phyloP scores from a whole-genome alignment of 2,888 invertebrate species.

The Neelides folsomi region DNA sequence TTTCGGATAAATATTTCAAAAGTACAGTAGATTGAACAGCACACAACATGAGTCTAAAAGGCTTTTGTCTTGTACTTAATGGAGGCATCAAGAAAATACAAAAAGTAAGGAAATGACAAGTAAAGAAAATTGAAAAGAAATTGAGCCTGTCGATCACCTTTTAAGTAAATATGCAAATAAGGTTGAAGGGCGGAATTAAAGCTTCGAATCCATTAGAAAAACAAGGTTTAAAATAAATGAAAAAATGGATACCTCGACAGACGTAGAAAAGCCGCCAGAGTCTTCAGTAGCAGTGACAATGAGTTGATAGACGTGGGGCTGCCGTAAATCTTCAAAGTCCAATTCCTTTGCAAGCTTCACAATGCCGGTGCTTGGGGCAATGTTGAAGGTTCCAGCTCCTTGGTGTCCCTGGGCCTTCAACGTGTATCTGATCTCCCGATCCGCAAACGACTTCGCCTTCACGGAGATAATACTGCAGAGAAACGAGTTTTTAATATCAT shows the following conservation, averaged over 20 bases:
- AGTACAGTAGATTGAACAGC: too few species aligned
- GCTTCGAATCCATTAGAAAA: too few species aligned
- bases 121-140: too few species aligned
- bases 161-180: too few species aligned
- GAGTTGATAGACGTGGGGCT: slow-evolving; percentile 84
- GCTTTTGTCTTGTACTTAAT: too few species aligned
- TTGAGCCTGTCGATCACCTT: too few species aligned
- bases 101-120: too few species aligned
- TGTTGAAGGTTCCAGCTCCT: slow-evolving; percentile 88
- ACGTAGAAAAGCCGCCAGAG: slow-evolving; percentile 90
- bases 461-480: slow-evolving; percentile 79
- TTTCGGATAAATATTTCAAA: too few species aligned
- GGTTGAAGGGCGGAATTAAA: too few species aligned
- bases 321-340: slow-evolving; percentile 90
- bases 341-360: slow-evolving; percentile 89
- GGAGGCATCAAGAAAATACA: too few species aligned
- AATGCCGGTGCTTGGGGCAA: slow-evolving; percentile 83
- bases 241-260: slow-evolving; percentile 59
- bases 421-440: slow-evolving; percentile 90
- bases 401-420: slow-evolving; percentile 80
- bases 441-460: slow-evolving; percentile 93
- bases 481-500: slow-evolving; percentile 32
- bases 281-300: slow-evolving; percentile 91
- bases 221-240: too few species aligned
- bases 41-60: too few species aligned